Evolutionary conservation across 2,888 invertebrate genomes (phyloP).

Genomic region (Drosophila nr. perissopoda): DNA sequence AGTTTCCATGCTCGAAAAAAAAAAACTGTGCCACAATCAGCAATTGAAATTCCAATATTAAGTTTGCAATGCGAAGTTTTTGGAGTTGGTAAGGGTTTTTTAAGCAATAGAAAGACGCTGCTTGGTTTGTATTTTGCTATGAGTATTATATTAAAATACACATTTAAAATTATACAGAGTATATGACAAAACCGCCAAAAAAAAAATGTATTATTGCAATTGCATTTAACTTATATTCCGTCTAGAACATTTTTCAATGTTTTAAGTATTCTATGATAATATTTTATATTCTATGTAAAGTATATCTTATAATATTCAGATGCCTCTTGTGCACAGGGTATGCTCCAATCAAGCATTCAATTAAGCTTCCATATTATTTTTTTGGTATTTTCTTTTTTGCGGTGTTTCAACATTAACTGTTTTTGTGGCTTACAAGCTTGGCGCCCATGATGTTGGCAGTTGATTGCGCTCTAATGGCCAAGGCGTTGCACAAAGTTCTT

Average conservation of each 20-base stretch:
- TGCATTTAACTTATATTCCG: background rate
- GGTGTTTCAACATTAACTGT: slow-evolving; percentile 22
- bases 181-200: too few relatives aligned
- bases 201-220: background rate
- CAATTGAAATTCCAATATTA: background rate
- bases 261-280: background rate
- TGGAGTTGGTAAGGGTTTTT: background rate
- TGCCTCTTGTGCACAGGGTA: slow-evolving; percentile 33
- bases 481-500: slow-evolving; percentile 65
- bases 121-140: background rate
- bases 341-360: slow-evolving; percentile 1
- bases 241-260: background rate
- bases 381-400: slow-evolving; percentile 8
- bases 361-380: background rate
- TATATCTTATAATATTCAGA: background rate
- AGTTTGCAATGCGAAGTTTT: background rate
- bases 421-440: slow-evolving; percentile 38
- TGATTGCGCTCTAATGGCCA: slow-evolving; percentile 77
- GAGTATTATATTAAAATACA: background rate
- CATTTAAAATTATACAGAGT: too few relatives aligned
- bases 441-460: slow-evolving; percentile 68
- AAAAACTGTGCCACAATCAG: slow-evolving; percentile 1
- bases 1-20: slow-evolving; percentile 20
- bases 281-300: background rate
- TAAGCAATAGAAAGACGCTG: background rate